A percentile compares a stretch with the other conserved stretches of the same genome.
phyloP scores from a whole-genome alignment of 2,888 invertebrate genomes.

The Malachius bipustulatus region DNA sequence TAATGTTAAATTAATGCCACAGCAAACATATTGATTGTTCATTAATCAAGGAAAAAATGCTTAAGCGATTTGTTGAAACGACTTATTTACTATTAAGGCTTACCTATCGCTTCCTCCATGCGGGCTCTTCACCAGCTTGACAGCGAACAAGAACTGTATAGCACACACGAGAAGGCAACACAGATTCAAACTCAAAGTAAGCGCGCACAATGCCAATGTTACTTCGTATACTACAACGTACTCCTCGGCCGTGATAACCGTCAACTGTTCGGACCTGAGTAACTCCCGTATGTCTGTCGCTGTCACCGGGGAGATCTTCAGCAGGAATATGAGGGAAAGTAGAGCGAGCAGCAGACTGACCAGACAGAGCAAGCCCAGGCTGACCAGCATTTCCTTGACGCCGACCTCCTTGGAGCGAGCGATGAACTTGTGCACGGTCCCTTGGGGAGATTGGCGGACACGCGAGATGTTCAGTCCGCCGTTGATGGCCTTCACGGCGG shows the following conservation, averaged over 20 bases:
- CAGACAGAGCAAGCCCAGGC: constrained; percentile 72
- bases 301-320: constrained; percentile 68
- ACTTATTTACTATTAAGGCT: constrained; percentile 10
- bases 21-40: not conserved
- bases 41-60: not conserved
- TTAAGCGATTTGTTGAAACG: not conserved
- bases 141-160: constrained; percentile 87
- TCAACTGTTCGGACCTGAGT: constrained; percentile 44
- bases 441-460: constrained; percentile 31
- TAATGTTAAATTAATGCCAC: constrained; percentile 1
- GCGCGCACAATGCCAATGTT: constrained; percentile 77
- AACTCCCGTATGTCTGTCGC: constrained; percentile 44
- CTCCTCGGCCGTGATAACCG: constrained; percentile 58
- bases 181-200: constrained; percentile 77
- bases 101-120: constrained; percentile 61
- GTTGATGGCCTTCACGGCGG: constrained; percentile 34
- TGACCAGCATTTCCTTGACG: constrained; percentile 69
- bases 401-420: constrained; percentile 44
- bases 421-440: constrained; percentile 32
- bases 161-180: constrained; percentile 89
- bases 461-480: constrained; percentile 50
- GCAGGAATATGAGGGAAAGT: constrained; percentile 70
- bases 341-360: constrained; percentile 74
- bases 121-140: constrained; percentile 79
- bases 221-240: constrained; percentile 85